Evolutionary conservation across 2,888 invertebrate genomes (phyloP), one percentile per base, ranked within the genome.

Genomic region (Eupsilia transversa): DNA sequence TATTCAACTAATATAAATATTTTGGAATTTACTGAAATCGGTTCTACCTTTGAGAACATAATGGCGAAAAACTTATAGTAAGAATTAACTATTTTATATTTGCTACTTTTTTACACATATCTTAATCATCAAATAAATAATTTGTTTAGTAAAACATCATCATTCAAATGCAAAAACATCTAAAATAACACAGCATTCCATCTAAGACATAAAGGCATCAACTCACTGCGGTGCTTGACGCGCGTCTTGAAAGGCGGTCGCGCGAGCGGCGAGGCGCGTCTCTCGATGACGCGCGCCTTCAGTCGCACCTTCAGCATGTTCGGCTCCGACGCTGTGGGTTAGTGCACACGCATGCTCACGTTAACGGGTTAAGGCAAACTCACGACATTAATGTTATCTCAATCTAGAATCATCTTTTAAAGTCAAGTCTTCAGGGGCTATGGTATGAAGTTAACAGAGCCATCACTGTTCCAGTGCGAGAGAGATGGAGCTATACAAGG

Each of bases 251-350:
- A 98, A 97, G 93, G 98, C 87, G 99, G 97, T 89, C 98, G 97
- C 89, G 97, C 98, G 95, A 99, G 97, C 89, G 99, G 99, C 94
- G 99, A 99, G 93, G 98, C 98, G 94, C 99, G 98, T 88, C 99
- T 97, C 96, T 99, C 99, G 97, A 99, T 98, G 94, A 99, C 99
- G 94, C 99, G 98, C 97, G 99, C 98, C 97, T 98, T 99, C 94
- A 98, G 97, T 88, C 98, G 98, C 96, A 98, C 98, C 97, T 98
- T 99, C 97, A 98, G 97, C 97, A 99, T 97, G 97, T 99, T 99
- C 90, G 99, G 99, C 97, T 99, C 99, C 96, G 99, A 99, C 94
- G 99, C 99, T 98, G 97, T 86, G 85, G 87, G 94, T 95, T 93
- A 92, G 94, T 92, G 87, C 93, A 93, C 93, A 85, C 91, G 76